A percentile compares a stretch with the other conserved stretches of the same genome.
These are phyloP conservation scores for Cepaea hortensis DNA, from an alignment of 2,888 invertebrate genomes.

Conservation along the genomic window DNA sequence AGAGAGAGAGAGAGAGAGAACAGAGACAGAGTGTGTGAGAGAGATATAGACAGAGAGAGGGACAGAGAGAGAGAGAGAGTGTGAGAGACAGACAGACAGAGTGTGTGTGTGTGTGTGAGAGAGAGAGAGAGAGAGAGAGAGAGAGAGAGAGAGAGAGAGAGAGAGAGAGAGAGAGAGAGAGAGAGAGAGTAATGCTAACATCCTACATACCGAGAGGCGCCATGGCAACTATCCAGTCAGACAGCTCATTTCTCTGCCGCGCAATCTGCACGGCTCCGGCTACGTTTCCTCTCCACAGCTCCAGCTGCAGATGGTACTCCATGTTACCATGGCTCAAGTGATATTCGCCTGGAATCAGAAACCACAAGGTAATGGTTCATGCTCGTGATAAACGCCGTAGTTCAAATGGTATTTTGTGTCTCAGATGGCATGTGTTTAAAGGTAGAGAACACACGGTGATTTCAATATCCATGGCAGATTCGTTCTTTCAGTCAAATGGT, in stretches of 20 bases:
- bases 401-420: too few species aligned
- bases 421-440: too few species aligned
- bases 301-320: constrained; percentile 76
- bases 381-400: too few species aligned
- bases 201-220: constrained; percentile 83
- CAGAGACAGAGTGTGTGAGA: too few species aligned
- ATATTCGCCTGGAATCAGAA: constrained; percentile 3
- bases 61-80: too few species aligned
- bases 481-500: too few species aligned
- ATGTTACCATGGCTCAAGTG: constrained; percentile 76
- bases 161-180: not conserved
- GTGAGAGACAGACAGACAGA: too few species aligned
- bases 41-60: too few species aligned
- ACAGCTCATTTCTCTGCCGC: constrained; percentile 80
- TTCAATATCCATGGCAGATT: too few species aligned
- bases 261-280: constrained; percentile 81
- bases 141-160: not conserved
- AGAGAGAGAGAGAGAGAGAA: too few species aligned
- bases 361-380: not conserved
- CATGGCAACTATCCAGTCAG: constrained; percentile 82
- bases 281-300: constrained; percentile 82
- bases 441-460: too few species aligned
- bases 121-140: not conserved
- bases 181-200: not conserved
- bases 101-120: too few species aligned